Base-by-base conservation (phyloP, 2,888 invertebrate genomes). In the Hypselothyrea guttata region DNA sequence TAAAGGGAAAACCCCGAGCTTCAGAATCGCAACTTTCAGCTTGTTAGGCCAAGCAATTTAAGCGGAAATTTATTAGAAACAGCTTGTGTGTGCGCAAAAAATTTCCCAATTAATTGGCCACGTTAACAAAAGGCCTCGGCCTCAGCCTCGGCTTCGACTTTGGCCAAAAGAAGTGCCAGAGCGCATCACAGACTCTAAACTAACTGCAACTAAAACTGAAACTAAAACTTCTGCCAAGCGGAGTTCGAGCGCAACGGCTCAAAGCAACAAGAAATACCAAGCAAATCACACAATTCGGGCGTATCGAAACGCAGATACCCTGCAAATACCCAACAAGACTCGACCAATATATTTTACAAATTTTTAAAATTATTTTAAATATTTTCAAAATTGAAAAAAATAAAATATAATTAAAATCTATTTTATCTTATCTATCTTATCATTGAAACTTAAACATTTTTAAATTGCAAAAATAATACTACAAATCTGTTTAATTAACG, bases 21-120 rank as follows among this genome's bases (percentile, higher is more conserved):
- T n/a, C 16, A 4, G 33, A 13, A 1, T 16, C 2, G 9, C 37
- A 4, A n/a, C 11, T 18, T 5, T 27, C 12, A 49, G 44, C 42
- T 68, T 65, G 71, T 68, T 59, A 58, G 59, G 63, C 62, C 58
- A 82, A 78, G 76, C 75, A 78, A 85, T 83, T 81, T 75, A 76
- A 79, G 71, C 72, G 81, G 60, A 83, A 76, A 79, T 85, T 81
- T 85, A 81, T 85, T 84, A 69, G 73, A 75, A 84, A 70, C 82
- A 84, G 84, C 65, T 72, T 62, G 72, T 22, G 22, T 22, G 22
- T 5, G 5, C 22, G 5, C 52, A 57, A 58, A 73, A 54, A 54
- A 53, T 54, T 61, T 73, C 48, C 62, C 54, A 67, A 79, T 70
- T 85, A 83, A 82, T 82, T 82, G 81, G 84, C 74, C 68, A 64